A percentile compares a stretch with the other conserved stretches of the same genome.
Evolutionary conservation across 1,140 invertebrate genomes (phyloP).

Genomic region (Drosophila parvula): DNA sequence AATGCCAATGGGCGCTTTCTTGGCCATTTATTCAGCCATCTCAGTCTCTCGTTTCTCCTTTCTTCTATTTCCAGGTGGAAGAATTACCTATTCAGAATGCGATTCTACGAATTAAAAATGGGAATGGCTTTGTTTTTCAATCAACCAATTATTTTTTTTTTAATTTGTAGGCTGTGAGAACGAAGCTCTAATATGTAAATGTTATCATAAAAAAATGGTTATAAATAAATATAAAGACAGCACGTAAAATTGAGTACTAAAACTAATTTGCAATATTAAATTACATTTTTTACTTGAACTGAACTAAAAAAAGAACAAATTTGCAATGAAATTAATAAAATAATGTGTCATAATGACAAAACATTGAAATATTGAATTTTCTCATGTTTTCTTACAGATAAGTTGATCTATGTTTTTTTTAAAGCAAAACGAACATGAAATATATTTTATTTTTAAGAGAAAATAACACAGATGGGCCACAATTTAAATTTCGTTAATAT

Average conservation of each 20-base stretch:
- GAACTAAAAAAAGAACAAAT: no score
- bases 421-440: neutral
- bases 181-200: conserved; percentile 9
- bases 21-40: conserved; percentile 44
- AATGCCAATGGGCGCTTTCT: conserved; percentile 56
- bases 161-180: conserved; percentile 25
- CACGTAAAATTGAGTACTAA: no score
- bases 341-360: no score
- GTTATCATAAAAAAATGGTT: conserved; percentile 1
- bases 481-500: no score
- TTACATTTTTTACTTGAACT: neutral
- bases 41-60: neutral
- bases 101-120: conserved; percentile 21
- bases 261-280: no score
- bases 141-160: neutral
- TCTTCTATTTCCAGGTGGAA: neutral
- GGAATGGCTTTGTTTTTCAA: conserved; percentile 19
- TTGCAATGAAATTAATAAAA: no score
- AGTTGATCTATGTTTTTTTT: neutral
- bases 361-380: no score
- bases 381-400: no score
- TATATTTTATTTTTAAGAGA: no score
- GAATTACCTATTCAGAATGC: conserved; percentile 57
- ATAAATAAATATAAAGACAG: neutral
- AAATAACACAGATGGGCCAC: no score